Evolutionary conservation across 2,113 vertebrate genomes (phyloP), one percentile per base, ranked within the genome.

Genomic region (cattle (Bos taurus)): DNA sequence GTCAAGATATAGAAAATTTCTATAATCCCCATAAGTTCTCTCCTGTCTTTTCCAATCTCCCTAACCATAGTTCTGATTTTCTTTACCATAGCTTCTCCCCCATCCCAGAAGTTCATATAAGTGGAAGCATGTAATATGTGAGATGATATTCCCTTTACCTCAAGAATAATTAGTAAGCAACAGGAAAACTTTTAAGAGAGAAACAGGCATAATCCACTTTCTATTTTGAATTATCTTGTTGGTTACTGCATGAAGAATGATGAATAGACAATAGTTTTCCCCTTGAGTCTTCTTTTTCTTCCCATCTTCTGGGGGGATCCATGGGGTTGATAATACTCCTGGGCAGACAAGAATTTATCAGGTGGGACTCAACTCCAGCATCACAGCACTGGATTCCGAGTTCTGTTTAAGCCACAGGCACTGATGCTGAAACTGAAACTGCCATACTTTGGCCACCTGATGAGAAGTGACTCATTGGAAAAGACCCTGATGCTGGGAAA

Each of bases 291-390:
- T 80, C 14, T 84, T 92, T 88, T 40, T 40, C 28, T 62, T 57
- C 36, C 60, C 43, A 11, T 78, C 43, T 86, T 85, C 43, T 88
- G 7, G 13, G 7, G 8, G 1, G 7, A 6, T 8, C 1, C 30
- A 4, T 13, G 62, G 57, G 50, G 59, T 43, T 14, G 17, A 19
- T 52, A 54, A 46, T 52, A 43, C 48, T 56, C 26, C 77, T 25
- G 59, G 33, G 7, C 36, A 28, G 14, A 54, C 12, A 40, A 25
- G 43, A 95, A 64, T n/a, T 57, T 48, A 46, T 74, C 90, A 23
- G 1, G 26, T 40, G 4, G 1, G 12, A 83, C 26, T 54, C 60
- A 14, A 67, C 14, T 26, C 6, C 1, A 0, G 5, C 4, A 0
- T 5, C 9, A 1, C 62, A 62, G 56, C 36, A 19, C 25, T 19